phyloP scores from a whole-genome alignment of 2,888 invertebrate species.

The Eupithecia vulgata region DNA sequence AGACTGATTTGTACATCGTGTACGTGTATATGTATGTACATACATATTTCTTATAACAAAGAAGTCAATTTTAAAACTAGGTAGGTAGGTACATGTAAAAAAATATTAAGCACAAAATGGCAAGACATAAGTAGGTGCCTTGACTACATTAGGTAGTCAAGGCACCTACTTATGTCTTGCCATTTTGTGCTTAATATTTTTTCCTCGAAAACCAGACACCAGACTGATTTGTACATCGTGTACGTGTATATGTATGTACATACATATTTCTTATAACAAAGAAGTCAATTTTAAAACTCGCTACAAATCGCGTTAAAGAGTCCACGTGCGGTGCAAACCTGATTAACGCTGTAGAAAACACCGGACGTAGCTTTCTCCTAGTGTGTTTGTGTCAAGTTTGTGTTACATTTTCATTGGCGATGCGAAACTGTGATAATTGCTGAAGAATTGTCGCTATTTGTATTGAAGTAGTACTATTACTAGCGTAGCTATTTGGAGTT shows the following conservation, averaged over 20 bases:
- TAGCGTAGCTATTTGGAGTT: slow-evolving; percentile 16
- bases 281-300: neutral
- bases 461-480: no score
- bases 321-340: slow-evolving; percentile 28
- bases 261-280: neutral
- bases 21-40: no score
- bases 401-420: slow-evolving; percentile 34
- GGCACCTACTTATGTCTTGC: neutral
- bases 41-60: neutral
- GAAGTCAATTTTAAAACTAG: neutral
- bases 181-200: neutral
- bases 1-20: no score
- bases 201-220: neutral
- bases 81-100: no score
- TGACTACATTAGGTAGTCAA: no score
- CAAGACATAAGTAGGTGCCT: no score
- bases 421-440: slow-evolving; percentile 33
- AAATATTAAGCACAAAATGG: no score
- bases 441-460: slow-evolving; percentile 32
- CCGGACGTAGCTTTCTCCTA: slow-evolving; percentile 41
- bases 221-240: no score
- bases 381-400: slow-evolving; percentile 37
- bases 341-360: slow-evolving; percentile 30
- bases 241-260: neutral
- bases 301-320: neutral